Conservation (phyloP, 2,113 vertebrate genomes). For the Myrmecobius fasciatus region DNA sequence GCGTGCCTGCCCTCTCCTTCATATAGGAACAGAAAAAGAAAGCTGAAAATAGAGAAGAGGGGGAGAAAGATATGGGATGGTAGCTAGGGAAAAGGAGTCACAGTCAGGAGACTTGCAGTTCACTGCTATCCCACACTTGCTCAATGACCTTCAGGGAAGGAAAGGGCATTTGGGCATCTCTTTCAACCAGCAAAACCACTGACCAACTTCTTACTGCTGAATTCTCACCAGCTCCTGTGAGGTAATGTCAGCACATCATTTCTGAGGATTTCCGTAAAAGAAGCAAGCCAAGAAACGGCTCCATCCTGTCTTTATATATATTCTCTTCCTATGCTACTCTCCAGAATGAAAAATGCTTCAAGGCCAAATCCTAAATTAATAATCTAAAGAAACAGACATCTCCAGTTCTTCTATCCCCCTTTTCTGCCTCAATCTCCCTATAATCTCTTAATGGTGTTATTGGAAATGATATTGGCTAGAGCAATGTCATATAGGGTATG, state of each 20-base stretch:
- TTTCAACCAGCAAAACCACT: not conserved
- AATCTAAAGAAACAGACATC: not conserved
- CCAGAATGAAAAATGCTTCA: not conserved
- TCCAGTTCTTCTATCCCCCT: not conserved
- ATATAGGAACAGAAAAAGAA: not conserved
- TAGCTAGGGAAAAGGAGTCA: not conserved
- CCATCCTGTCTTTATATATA: not conserved
- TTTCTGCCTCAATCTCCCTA: not conserved
- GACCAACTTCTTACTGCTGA: not conserved
- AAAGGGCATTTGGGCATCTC: not conserved
- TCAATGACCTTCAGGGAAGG: not conserved
- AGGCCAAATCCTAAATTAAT: rapidly evolving
- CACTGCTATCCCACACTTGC: not conserved
- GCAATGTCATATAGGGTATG: not conserved
- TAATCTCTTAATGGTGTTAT: not conserved
- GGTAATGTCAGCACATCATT: not conserved
- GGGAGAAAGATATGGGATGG: too few species aligned
- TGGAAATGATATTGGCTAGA: not conserved
- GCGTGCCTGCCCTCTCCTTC: not conserved
- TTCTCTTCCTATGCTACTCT: not conserved
- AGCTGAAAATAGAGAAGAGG: not conserved
- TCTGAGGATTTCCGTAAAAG: not conserved
- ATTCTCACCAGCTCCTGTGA: not conserved
- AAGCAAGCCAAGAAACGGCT: not conserved
- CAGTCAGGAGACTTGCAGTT: rapidly evolving